Percentiles rank a stretch among this genome's conserved stretches.
Conservation (phyloP, 1,140 invertebrate species). For the Uloborus diversus region DNA sequence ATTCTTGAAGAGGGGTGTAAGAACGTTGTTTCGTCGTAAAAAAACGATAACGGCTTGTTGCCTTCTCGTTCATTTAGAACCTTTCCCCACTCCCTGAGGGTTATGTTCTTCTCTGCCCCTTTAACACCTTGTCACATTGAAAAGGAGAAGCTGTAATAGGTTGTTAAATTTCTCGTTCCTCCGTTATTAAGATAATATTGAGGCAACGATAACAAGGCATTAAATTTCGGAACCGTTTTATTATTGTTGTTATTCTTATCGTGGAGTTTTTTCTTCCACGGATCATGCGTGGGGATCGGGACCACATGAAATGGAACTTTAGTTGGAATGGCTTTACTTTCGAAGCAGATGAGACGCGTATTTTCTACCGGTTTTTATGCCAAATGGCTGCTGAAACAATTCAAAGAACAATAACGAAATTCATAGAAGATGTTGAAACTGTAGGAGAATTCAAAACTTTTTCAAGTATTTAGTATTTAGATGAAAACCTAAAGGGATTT, state of each 20-base stretch:
- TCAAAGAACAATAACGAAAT: no score
- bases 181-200: constrained; percentile 54
- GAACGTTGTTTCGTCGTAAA: constrained; percentile 50
- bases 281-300: background rate
- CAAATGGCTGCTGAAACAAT: no score
- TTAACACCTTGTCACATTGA: constrained; percentile 13
- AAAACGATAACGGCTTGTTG: constrained; percentile 45
- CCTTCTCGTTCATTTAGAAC: constrained; percentile 42
- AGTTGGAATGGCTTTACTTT: no score
- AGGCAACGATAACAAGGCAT: constrained; percentile 48
- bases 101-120: constrained; percentile 25
- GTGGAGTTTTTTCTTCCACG: background rate
- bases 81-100: constrained; percentile 40
- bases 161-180: constrained; percentile 34
- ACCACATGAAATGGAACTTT: no score
- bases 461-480: no score
- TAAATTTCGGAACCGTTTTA: constrained; percentile 26
- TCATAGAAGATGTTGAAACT: no score
- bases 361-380: no score
- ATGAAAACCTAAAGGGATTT: no score
- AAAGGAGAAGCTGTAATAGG: background rate
- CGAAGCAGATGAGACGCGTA: no score
- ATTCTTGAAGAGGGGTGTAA: background rate
- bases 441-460: no score
- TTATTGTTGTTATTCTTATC: constrained; percentile 22